A percentile compares a stretch with the other conserved stretches of the same genome.
phyloP scores from a whole-genome alignment of 2,797 vertebrate species.

The Ceyx erithaca region DNA sequence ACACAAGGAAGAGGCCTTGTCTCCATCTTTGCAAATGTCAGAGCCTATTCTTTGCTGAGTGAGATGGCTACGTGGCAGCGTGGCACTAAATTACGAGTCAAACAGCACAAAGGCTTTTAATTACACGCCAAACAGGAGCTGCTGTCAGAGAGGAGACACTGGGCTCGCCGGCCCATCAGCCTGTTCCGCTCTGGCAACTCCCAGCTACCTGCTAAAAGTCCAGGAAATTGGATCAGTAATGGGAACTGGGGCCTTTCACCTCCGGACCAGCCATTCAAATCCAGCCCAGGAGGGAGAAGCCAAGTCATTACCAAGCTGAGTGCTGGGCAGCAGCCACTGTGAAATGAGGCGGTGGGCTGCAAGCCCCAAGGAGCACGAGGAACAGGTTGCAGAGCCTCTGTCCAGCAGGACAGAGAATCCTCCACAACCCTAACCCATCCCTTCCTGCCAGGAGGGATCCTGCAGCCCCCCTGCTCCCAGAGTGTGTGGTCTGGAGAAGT shows the following conservation, averaged over 20 bases:
- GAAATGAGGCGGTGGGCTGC: neutral
- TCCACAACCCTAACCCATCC: too few species aligned
- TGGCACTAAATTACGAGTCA: constrained; percentile 66
- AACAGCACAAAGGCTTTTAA: constrained; percentile 68
- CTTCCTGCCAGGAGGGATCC: neutral
- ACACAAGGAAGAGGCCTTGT: neutral
- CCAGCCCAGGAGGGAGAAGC: constrained; percentile 35
- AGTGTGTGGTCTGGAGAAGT: rapidly evolving
- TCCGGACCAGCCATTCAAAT: constrained; percentile 69
- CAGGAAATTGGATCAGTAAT: constrained; percentile 84
- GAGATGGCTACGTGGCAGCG: constrained; percentile 9
- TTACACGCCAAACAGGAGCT: constrained; percentile 49
- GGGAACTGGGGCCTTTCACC: constrained; percentile 82
- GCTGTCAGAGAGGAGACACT: constrained; percentile 73
- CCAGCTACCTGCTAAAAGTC: constrained; percentile 75
- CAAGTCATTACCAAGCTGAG: constrained; percentile 57
- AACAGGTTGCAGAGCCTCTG: rapidly evolving
- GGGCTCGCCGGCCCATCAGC: constrained; percentile 74
- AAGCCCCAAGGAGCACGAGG: rapidly evolving
- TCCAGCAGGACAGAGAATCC: neutral
- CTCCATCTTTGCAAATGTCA: neutral
- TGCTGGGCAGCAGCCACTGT: neutral
- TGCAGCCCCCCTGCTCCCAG: neutral
- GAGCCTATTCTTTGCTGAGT: neutral
- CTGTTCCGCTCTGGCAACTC: constrained; percentile 79